These are phyloP conservation scores for Takifugu flavidus DNA, from an alignment of 2,113 vertebrate genomes.

Conservation along the genomic window DNA sequence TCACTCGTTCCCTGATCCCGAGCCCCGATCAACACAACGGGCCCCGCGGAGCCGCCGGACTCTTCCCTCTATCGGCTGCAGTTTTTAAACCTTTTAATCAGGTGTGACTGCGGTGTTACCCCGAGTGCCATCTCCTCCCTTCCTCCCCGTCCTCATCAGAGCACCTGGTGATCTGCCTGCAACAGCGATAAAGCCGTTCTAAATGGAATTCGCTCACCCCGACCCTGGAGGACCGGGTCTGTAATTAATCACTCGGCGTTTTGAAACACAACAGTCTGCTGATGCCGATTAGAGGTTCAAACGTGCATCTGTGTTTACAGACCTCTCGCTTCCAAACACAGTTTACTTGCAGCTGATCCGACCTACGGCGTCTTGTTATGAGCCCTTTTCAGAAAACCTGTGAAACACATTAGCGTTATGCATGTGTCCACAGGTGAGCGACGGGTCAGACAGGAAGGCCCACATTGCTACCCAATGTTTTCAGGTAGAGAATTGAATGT, in stretches of 20 bases:
- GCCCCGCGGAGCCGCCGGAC: conserved; percentile 15
- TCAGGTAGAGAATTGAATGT: too few relatives aligned
- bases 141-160: conserved; percentile 33
- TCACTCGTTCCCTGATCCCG: conserved; percentile 26
- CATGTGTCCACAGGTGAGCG: too few relatives aligned
- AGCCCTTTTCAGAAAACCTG: too few relatives aligned
- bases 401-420: too few relatives aligned
- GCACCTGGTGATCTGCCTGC: conserved; percentile 38
- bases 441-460: too few relatives aligned
- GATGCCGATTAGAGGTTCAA: conserved; percentile 22
- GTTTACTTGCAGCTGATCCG: too few relatives aligned
- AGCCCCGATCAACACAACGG: conserved; percentile 16
- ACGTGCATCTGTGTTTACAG: background rate
- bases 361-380: too few relatives aligned
- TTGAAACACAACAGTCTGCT: conserved; percentile 32
- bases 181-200: conserved; percentile 23
- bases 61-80: conserved; percentile 19
- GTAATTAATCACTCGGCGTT: conserved; percentile 47
- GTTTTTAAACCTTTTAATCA: conserved; percentile 27
- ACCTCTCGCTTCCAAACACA: too few relatives aligned
- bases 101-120: conserved; percentile 32
- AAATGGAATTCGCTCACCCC: conserved; percentile 47
- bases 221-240: conserved; percentile 10
- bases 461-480: too few relatives aligned
- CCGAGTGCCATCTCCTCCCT: conserved; percentile 17